phyloP scores from a whole-genome alignment of 2,888 invertebrate species.

The Lottia gigantea region DNA sequence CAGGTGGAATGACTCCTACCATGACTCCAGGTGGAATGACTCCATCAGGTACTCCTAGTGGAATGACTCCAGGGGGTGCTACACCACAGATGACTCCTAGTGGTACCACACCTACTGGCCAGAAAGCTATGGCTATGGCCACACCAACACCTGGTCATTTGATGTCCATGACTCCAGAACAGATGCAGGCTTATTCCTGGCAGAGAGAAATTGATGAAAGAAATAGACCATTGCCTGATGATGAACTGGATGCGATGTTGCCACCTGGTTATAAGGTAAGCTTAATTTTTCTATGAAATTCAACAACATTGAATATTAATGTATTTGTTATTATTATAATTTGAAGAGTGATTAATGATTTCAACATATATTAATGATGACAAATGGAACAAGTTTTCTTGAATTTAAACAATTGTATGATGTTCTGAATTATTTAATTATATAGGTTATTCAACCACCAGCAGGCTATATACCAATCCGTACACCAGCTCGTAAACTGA shows the following conservation, averaged over 20 bases:
- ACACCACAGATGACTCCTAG: constrained; percentile 68
- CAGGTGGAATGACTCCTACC: constrained; percentile 70
- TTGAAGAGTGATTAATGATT: no score
- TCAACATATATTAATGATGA: no score
- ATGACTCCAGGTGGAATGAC: constrained; percentile 68
- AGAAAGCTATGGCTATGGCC: constrained; percentile 98
- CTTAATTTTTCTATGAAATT: not conserved
- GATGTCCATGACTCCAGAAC: constrained; percentile 99
- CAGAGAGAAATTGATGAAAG: constrained; percentile 98
- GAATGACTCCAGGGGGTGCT: constrained; percentile 60
- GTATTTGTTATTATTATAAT: no score
- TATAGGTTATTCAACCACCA: constrained; percentile 84
- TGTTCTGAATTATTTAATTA: constrained; percentile 11
- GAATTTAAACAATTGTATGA: no score
- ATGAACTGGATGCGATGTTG: constrained; percentile 97
- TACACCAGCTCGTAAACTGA: constrained; percentile 96
- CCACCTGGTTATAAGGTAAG: constrained; percentile 95
- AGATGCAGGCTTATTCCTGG: constrained; percentile 97
- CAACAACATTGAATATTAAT: not conserved
- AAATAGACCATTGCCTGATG: constrained; percentile 94
- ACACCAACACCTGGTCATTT: constrained; percentile 96
- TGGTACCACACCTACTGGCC: constrained; percentile 71
- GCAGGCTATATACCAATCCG: constrained; percentile 95
- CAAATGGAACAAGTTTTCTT: no score
- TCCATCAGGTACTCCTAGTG: constrained; percentile 46